A percentile compares a stretch with the other conserved stretches of the same genome.
Conservation (phyloP, 2,113 vertebrate species). For the Narcine bancroftii region DNA sequence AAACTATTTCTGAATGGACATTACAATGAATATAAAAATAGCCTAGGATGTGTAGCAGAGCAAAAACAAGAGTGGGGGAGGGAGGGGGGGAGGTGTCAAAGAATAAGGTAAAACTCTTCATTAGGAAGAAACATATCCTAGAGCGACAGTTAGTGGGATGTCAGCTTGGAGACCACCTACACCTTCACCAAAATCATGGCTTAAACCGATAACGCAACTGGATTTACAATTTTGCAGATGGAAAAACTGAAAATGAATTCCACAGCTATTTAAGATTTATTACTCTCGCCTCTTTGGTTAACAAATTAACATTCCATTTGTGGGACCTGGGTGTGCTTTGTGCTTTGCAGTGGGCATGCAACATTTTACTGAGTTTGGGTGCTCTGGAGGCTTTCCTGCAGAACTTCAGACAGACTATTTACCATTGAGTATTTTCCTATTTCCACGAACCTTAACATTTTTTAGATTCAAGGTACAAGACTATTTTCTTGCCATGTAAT, state of each 20-base stretch:
- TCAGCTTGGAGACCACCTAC: not conserved
- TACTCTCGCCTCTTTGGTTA: not conserved
- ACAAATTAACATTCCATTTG: not conserved
- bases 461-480: too few relatives aligned
- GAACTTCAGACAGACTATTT: not conserved
- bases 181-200: not conserved
- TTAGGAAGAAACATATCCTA: not conserved
- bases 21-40: not conserved
- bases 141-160: not conserved
- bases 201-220: not conserved
- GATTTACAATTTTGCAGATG: not conserved
- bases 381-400: not conserved
- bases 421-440: too few relatives aligned
- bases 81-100: not conserved
- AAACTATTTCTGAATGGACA: not conserved
- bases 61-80: not conserved
- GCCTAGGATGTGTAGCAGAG: not conserved
- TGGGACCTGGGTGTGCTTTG: not conserved
- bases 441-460: not conserved
- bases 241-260: not conserved
- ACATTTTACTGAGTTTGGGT: not conserved
- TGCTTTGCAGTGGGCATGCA: not conserved
- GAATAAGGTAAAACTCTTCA: not conserved
- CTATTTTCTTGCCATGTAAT: too few relatives aligned
- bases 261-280: not conserved